phyloP scores from a whole-genome alignment of 1,140 invertebrate genomes.

The Hylaeus volcanicus region DNA sequence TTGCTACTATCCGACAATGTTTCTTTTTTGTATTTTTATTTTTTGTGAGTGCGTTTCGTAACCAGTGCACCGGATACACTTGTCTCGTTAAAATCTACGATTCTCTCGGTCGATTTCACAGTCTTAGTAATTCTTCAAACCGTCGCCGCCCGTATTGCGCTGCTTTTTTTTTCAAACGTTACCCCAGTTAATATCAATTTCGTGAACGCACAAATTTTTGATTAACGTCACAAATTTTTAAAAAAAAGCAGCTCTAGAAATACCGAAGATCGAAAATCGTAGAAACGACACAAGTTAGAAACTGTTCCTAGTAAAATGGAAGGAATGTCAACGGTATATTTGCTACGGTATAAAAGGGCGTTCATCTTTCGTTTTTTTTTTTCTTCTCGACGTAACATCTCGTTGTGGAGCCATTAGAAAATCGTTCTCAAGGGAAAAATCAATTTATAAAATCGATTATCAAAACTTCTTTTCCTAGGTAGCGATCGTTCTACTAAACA shows the following conservation, averaged over 20 bases:
- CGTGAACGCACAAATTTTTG: background rate
- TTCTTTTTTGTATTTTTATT: background rate
- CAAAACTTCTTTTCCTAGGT: background rate
- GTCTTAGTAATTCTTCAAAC: slow-evolving; percentile 8
- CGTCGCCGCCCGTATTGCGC: too few species aligned
- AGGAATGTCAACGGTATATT: slow-evolving; percentile 6
- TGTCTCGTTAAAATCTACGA: slow-evolving; percentile 28
- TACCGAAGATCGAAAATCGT: slow-evolving; percentile 51
- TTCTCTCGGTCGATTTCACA: slow-evolving; percentile 3
- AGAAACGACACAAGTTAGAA: slow-evolving; percentile 42
- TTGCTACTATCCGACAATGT: background rate
- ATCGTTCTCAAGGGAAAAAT: slow-evolving; percentile 1
- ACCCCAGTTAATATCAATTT: background rate
- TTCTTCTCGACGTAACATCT: background rate
- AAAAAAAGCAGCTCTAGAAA: slow-evolving; percentile 3
- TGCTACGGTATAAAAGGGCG: slow-evolving; percentile 28
- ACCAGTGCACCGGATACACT: slow-evolving; percentile 57
- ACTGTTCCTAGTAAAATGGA: slow-evolving; percentile 48
- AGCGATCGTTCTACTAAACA: background rate
- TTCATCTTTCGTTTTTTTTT: background rate
- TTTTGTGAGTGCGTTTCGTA: slow-evolving; percentile 54
- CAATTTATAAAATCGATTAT: slow-evolving; percentile 28
- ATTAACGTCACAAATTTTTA: slow-evolving; percentile 2
- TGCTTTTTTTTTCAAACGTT: background rate
- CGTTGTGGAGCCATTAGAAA: background rate